A percentile compares a stretch with the other conserved stretches of the same genome.
phyloP scores from a whole-genome alignment of 2,888 invertebrate genomes.

The Drosophila monieri region DNA sequence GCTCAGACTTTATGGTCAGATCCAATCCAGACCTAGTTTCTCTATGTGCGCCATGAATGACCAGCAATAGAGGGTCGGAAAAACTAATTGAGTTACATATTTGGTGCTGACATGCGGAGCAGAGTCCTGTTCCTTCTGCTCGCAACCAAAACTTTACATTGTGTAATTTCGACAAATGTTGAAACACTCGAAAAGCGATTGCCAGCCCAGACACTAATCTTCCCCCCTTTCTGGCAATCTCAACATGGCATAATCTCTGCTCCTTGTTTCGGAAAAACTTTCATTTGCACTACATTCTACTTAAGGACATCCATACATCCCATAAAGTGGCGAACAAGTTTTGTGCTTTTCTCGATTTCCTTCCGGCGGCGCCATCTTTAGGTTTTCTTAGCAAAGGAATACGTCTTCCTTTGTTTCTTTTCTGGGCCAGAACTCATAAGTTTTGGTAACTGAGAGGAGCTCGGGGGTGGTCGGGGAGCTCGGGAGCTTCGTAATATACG shows the following conservation, averaged over 20 bases:
- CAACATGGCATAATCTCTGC: constrained; percentile 74
- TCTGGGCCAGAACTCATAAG: constrained; percentile 41
- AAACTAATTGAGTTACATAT: constrained; percentile 78
- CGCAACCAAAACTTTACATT: constrained; percentile 68
- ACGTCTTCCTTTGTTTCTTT: constrained; percentile 45
- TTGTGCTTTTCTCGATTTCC: constrained; percentile 30
- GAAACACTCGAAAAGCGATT: constrained; percentile 70
- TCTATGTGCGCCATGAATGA: constrained; percentile 18
- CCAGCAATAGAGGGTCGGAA: constrained; percentile 39
- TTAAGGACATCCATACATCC: constrained; percentile 17
- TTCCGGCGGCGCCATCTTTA: constrained; percentile 77
- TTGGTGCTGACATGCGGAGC: constrained; percentile 61
- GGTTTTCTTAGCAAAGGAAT: constrained; percentile 65
- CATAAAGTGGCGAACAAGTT: constrained; percentile 41
- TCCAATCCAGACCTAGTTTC: neutral
- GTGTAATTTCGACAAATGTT: constrained; percentile 78
- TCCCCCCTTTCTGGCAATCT: constrained; percentile 31
- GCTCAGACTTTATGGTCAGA: too few species aligned
- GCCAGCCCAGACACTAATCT: constrained; percentile 65
- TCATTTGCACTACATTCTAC: constrained; percentile 56
- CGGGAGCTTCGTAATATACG: constrained; percentile 65
- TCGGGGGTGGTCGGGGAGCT: too few species aligned
- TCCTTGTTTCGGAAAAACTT: constrained; percentile 66
- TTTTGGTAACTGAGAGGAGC: constrained; percentile 64
- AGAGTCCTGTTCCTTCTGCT: constrained; percentile 36